phyloP scores from a whole-genome alignment of 1,140 invertebrate species.

The Danaus plexippus region DNA sequence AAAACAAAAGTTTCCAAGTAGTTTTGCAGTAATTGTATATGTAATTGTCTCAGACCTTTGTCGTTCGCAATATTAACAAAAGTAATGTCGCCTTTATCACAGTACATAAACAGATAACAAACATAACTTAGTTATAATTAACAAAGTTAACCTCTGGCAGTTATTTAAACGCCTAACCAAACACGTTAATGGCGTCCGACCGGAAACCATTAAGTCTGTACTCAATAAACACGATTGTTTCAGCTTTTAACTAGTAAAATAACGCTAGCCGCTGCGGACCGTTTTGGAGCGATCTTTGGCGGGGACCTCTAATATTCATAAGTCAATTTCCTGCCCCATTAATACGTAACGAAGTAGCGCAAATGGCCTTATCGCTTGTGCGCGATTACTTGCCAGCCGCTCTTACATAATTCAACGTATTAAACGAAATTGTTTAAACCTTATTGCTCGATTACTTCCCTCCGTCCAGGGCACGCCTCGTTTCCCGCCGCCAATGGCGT shows the following conservation, averaged over 20 bases:
- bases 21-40: too few species aligned
- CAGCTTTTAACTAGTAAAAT: constrained; percentile 66
- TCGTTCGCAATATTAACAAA: too few species aligned
- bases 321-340: constrained; percentile 72
- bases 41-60: too few species aligned
- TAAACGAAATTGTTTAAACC: constrained; percentile 73
- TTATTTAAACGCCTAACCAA: constrained; percentile 40
- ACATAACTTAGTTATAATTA: constrained; percentile 18
- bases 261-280: constrained; percentile 56
- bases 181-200: constrained; percentile 55
- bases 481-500: constrained; percentile 48
- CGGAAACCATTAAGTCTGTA: constrained; percentile 61
- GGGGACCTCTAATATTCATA: constrained; percentile 70
- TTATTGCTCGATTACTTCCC: constrained; percentile 71
- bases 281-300: constrained; percentile 60
- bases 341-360: constrained; percentile 71
- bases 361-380: constrained; percentile 72
- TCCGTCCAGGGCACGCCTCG: constrained; percentile 63
- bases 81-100: too few species aligned
- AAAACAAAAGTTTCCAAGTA: too few species aligned
- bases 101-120: not conserved
- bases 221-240: constrained; percentile 67
- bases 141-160: constrained; percentile 22
- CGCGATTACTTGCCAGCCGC: constrained; percentile 69
- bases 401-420: constrained; percentile 72